Evolutionary conservation across 2,113 vertebrate genomes (phyloP).

Genomic region (Romanogobio albipinnatus): DNA sequence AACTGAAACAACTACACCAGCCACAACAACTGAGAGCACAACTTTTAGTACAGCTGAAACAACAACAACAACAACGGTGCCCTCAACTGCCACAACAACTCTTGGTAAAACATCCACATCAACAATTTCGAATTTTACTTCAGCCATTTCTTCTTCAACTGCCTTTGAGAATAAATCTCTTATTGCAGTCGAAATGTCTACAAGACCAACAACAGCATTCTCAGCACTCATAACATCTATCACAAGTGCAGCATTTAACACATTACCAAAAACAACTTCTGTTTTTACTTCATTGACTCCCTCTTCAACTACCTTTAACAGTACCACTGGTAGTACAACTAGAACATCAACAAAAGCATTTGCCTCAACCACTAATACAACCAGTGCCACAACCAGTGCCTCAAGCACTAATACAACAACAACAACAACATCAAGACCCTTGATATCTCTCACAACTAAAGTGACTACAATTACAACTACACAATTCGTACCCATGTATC

Average conservation of each 20-base stretch:
- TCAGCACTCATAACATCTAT: not conserved
- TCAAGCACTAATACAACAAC: not conserved
- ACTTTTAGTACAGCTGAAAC: too few relatives aligned
- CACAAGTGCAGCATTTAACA: too few relatives aligned
- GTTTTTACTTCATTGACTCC: not conserved
- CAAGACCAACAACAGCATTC: not conserved
- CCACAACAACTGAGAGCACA: too few relatives aligned
- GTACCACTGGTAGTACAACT: not conserved
- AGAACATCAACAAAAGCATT: not conserved
- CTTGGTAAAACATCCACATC: too few relatives aligned
- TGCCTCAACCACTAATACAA: not conserved
- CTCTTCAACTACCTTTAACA: not conserved
- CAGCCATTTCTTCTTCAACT: not conserved
- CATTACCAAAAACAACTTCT: not conserved
- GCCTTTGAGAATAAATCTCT: not conserved
- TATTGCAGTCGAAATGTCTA: not conserved
- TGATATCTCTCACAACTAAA: not conserved
- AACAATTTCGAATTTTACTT: too few relatives aligned
- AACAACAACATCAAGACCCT: not conserved
- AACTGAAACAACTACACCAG: too few relatives aligned
- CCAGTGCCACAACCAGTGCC: not conserved
- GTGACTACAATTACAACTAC: not conserved
- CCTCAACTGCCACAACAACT: not conserved
- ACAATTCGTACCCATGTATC: rapidly evolving
- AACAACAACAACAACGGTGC: not conserved